Conservation (phyloP, 2,888 invertebrate genomes). For the Aphrophora alni region DNA sequence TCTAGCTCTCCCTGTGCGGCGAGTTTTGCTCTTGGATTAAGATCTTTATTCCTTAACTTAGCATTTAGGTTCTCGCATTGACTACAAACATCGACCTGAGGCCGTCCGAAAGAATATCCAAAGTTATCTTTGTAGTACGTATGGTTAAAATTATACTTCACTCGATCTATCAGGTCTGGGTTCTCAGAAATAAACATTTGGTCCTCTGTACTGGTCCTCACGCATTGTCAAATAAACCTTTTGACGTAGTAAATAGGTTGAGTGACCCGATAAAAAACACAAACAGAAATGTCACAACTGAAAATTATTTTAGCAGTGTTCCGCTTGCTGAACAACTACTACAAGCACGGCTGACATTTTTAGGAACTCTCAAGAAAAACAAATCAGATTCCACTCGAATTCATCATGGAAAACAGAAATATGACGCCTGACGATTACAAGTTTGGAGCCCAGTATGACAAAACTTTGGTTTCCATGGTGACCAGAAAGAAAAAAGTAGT, state of each 20-base stretch:
- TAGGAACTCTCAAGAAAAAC: slow-evolving; percentile 48
- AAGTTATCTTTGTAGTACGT: too few relatives aligned
- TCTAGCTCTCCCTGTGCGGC: neutral
- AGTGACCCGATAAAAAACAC: slow-evolving; percentile 49
- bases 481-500: too few relatives aligned
- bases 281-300: slow-evolving; percentile 50
- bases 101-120: too few relatives aligned
- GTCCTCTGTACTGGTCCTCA: slow-evolving; percentile 50
- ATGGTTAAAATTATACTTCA: slow-evolving; percentile 30
- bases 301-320: slow-evolving; percentile 53
- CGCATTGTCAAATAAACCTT: slow-evolving; percentile 48
- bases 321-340: slow-evolving; percentile 50
- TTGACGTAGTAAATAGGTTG: slow-evolving; percentile 50
- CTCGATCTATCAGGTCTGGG: slow-evolving; percentile 20
- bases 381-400: slow-evolving; percentile 42
- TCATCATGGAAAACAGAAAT: slow-evolving; percentile 15
- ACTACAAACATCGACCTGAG: too few relatives aligned
- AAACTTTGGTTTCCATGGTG: too few relatives aligned
- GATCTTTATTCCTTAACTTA: too few relatives aligned
- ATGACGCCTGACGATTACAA: too few relatives aligned
- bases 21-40: slow-evolving; percentile 44
- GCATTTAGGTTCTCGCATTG: too few relatives aligned
- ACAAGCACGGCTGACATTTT: slow-evolving; percentile 42
- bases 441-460: too few relatives aligned
- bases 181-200: too few relatives aligned